Evolutionary conservation across 2,888 invertebrate species (phyloP), one percentile per base, ranked within the genome.

Genomic region (Venustoraphidia nigricollis): DNA sequence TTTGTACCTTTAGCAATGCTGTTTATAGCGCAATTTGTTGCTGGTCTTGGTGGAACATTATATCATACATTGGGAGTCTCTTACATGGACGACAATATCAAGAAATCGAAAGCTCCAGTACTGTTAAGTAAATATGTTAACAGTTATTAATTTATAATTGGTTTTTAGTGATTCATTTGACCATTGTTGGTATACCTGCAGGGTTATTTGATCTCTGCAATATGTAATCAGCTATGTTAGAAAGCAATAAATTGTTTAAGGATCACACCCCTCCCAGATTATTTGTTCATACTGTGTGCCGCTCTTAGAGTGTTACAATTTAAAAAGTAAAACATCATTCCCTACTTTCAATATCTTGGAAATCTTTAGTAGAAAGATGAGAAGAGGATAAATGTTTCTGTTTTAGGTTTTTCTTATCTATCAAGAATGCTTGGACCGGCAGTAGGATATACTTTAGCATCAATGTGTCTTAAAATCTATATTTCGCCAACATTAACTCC

Each of bases 21-120:
- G 10, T 79, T 83, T 57, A 57, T 74, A 9, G 83, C 83, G 0
- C 81, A 83, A 60, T 72, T 83, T 49, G 75, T 84, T 39, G 79
- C 81, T 2, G 83, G 83, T 2, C 73, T 83, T 41, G 83, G 83
- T 17, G 79, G 79, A 36, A 77, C 79, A 1, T 64, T 83, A 1
- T 82, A 79, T 59, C 80, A 78, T 57, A 80, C 80, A 0, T 67
- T 83, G n/a, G 83, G 83, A 5, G 75, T 81, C 0, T 74, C 82
- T 2, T 83, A 83, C 59, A 78, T 83, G 77, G 83, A 83, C 59
- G 83, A 83, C 58, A 83, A 83, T 57, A 78, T 81, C 10, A 77
- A 80, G 57, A 80, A 79, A 59, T 79, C 81, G 4, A 81, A 80
- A 58, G 81, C 81, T 1, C 81, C 83, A 11, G 76, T 76, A 2